Evolutionary conservation across 1,140 invertebrate species (phyloP), one percentile per base, ranked within the genome.

Genomic region (Trinorchestia longiramus): DNA sequence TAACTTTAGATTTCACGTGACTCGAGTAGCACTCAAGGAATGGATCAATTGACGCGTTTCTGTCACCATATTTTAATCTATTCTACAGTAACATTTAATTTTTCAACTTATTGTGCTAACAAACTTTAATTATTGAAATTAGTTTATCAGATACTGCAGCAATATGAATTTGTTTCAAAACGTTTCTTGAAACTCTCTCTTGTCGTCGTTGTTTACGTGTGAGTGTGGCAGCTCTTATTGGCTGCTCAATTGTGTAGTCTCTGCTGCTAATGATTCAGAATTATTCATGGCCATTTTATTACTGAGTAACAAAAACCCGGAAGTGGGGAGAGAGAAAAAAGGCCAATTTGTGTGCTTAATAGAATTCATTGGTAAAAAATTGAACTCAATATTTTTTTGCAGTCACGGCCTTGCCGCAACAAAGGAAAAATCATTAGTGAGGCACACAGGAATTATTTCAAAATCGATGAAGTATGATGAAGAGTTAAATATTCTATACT

Each of bases 381-480:
- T 77, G 62, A 77, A 77, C 62, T 77, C 11, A 23, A 28, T 53
- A 53, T 77, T 77, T 77, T 53, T 77, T 77, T 77, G 28, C 62
- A 11, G 3, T 28, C 88, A 41, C 41, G n/a, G 88, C 88, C 88
- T 90, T 43, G n/a, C n/a, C 42, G 43, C 43, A 43, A 90, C 88
- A 90, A 90, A 90, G 88, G 43, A 42, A 90, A 90, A 90, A 90
- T 90, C 88, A 43, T 90, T 90, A 90, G 23, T 42, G 88, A 90
- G n/a, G 41, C n/a, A 90, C 4, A 90, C 88, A 43, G 88, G 43
- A 90, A 90, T 90, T 43, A 43, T 90, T 90, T 90, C 41, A 90
- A 41, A 90, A 90, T 90, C 88, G 88, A 90, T 90, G 88, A 43
- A 90, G 88, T 43, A 41, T 90, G 43, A 90, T 90, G 88, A 41